Evolutionary conservation across 2,797 vertebrate genomes (phyloP), one percentile per base, ranked within the genome.

Genomic region (Sternarchorhynchus goeldii): DNA sequence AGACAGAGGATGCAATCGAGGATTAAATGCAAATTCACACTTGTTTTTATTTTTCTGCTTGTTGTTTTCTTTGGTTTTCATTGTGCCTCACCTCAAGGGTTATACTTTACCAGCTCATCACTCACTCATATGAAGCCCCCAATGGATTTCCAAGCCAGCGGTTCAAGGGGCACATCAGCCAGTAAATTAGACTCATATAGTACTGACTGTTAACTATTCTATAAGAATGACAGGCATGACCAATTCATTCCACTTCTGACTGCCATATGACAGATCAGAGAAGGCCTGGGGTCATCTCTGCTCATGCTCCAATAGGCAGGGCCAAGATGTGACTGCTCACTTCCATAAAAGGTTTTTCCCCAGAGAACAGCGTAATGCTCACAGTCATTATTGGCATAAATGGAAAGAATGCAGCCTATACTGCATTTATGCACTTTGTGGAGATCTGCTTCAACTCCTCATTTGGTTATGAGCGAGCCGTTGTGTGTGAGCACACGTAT

Each of bases 401-500:
- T 76, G 77, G 81, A 82, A 79, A 67, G 68, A 79, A 73, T 76
- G 34, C 56, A 79, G 56, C 25, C 73, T 68, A 79, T 79, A 79
- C 68, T 64, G 32, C 73, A 45, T 73, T 63, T 76, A 82, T 68
- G 34, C 68, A 63, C 62, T 25, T 4, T 14, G 45, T 10, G 14
- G 36, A 39, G 53, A 32, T 62, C 45, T 74, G 55, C 56, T 74
- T 53, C 69, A 39, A 25, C 68, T 75, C 68, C 62, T 21, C 7
- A 67, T 78, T 78, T 80, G 67, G 67, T 75, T 39, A 50, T 36
- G 45, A 76, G 41, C 45, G 39, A 21, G 31, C 60, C 6, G 66
- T 21, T 29, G 14, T 12, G 6, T 56, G 8, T 56, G 41, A 39
- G 32, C 32, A 29, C 5, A 17, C 25, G 45, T 74, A 57, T 50